Conservation (phyloP, 2,113 vertebrate genomes). For the Ciconia boyciana region DNA sequence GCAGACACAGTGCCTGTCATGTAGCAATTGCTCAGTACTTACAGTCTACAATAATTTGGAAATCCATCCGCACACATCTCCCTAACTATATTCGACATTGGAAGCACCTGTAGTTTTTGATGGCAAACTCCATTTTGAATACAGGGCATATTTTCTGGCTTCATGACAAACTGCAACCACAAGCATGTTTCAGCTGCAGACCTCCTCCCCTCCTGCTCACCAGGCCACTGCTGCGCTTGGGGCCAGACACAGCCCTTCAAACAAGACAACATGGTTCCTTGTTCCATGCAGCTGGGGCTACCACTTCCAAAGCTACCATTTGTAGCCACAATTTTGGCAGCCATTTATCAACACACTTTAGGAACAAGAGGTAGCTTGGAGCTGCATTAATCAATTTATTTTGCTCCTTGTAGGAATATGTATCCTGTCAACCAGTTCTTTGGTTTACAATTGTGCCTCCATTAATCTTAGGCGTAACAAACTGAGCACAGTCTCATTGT, state of each 20-base stretch:
- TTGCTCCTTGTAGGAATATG: background rate
- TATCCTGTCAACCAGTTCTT: background rate
- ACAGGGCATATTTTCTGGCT: background rate
- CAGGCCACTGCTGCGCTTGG: rapidly evolving
- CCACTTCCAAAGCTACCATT: background rate
- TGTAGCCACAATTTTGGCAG: background rate
- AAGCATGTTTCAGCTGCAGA: background rate
- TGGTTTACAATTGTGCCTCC: background rate
- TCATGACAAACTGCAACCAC: background rate
- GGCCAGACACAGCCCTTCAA: background rate
- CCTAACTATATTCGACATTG: background rate
- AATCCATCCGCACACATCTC: background rate
- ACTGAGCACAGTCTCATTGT: background rate
- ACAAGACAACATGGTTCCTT: rapidly evolving
- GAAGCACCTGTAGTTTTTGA: background rate
- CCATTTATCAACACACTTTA: background rate
- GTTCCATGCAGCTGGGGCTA: background rate
- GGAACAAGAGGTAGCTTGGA: background rate
- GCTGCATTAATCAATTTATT: background rate
- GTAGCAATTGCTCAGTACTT: background rate
- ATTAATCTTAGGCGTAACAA: background rate
- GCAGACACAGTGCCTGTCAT: background rate
- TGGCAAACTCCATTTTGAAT: background rate
- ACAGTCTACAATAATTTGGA: background rate
- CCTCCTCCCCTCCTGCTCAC: background rate